Percentiles rank a stretch among this genome's conserved stretches.
Evolutionary conservation across 2,113 vertebrate genomes (phyloP).

Genomic region (Arvicanthis niloticus): DNA sequence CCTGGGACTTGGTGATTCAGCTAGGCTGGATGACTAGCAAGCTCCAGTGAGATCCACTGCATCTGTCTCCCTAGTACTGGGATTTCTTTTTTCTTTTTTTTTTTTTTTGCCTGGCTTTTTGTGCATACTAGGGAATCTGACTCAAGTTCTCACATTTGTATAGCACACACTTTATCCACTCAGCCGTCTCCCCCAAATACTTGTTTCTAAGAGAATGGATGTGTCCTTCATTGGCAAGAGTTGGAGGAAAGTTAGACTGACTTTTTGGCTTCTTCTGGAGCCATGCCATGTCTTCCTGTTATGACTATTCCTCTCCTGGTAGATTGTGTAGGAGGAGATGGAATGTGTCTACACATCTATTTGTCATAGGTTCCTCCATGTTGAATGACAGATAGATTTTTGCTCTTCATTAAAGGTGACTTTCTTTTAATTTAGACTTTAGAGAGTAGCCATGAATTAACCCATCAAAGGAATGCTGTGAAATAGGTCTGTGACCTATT

Average conservation of each 20-base stretch:
- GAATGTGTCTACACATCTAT: neutral
- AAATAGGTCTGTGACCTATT: conserved; percentile 50
- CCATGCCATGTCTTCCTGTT: neutral
- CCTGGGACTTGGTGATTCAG: neutral
- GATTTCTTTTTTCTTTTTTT: neutral
- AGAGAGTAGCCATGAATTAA: conserved; percentile 48
- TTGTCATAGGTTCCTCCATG: neutral
- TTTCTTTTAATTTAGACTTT: conserved; percentile 62
- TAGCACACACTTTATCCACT: neutral
- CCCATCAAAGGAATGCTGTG: conserved; percentile 50
- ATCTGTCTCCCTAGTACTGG: neutral
- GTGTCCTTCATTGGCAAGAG: neutral
- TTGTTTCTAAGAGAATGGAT: neutral
- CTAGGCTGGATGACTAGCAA: neutral
- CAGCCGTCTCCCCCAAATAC: neutral
- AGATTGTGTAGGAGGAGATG: neutral
- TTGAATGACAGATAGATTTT: neutral
- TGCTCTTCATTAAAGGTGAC: neutral
- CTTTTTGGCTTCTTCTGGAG: neutral
- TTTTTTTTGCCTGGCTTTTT: neutral
- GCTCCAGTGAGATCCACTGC: neutral
- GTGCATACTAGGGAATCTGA: neutral
- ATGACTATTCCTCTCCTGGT: neutral
- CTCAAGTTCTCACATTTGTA: too few species aligned
- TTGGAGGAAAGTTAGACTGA: neutral